phyloP scores from a whole-genome alignment of 2,113 vertebrate genomes.

The Podarcis cretensis region DNA sequence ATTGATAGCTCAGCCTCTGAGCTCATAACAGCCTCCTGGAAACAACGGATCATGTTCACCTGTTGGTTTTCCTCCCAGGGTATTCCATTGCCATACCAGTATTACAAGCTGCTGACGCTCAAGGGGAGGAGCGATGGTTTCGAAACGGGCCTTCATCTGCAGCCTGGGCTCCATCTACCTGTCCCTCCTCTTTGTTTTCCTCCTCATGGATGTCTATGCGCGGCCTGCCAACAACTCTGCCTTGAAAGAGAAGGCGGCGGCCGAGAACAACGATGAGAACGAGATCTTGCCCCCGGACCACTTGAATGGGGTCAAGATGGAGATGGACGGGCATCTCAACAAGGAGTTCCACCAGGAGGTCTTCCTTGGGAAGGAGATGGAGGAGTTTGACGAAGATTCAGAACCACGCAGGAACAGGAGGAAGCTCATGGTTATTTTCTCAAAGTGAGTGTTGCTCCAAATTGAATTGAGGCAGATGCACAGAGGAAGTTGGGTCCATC shows the following conservation, averaged over 20 bases:
- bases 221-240: constrained; percentile 90
- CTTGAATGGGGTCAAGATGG: constrained; percentile 92
- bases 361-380: constrained; percentile 92
- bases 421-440: constrained; percentile 92
- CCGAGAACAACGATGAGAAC: constrained; percentile 80
- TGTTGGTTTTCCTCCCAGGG: background rate
- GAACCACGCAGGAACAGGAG: constrained; percentile 88
- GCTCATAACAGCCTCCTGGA: background rate
- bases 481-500: too few species aligned
- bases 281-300: constrained; percentile 94
- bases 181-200: constrained; percentile 73
- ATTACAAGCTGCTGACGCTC: background rate
- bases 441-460: constrained; percentile 81
- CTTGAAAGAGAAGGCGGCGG: constrained; percentile 77
- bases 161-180: constrained; percentile 72
- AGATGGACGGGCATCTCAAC: constrained; percentile 94
- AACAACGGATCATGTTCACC: background rate
- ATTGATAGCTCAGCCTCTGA: background rate
- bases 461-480: too few species aligned
- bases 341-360: constrained; percentile 96
- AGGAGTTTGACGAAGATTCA: constrained; percentile 91
- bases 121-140: constrained; percentile 69
- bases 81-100: accelerated
- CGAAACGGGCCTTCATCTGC: constrained; percentile 65
- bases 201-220: constrained; percentile 75